Evolutionary conservation across 2,113 vertebrate genomes (phyloP).

Genomic region (Ammodytes dubius): DNA sequence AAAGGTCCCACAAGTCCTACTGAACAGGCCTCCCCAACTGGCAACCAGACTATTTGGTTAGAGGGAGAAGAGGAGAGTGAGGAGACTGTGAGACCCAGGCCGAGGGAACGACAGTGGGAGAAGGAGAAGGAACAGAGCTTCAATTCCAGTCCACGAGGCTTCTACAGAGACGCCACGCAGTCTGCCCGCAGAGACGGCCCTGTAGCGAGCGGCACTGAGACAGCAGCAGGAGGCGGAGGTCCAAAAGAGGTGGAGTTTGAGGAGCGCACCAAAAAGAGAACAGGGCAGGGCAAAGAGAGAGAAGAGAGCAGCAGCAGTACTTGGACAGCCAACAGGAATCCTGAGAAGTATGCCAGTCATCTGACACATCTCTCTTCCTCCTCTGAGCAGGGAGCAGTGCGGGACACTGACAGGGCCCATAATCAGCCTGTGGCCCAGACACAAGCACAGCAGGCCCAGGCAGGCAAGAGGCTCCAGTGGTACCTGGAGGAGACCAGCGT

Average conservation of each 20-base stretch:
- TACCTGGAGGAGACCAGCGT: constrained; percentile 81
- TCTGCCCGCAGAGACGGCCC: constrained; percentile 75
- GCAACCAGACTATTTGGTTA: constrained; percentile 19
- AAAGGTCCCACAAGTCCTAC: constrained; percentile 43
- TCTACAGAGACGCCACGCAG: constrained; percentile 75
- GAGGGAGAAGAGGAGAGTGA: constrained; percentile 36
- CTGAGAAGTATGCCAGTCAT: constrained; percentile 70
- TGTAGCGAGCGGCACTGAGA: constrained; percentile 46
- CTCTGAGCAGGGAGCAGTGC: constrained; percentile 51
- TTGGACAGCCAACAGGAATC: constrained; percentile 58
- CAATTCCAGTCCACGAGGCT: constrained; percentile 23
- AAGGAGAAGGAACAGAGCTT: constrained; percentile 36
- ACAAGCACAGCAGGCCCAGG: constrained; percentile 33
- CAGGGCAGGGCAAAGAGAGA: constrained; percentile 55
- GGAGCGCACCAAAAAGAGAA: constrained; percentile 49
- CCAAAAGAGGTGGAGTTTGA: constrained; percentile 73
- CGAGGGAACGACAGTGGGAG: constrained; percentile 35
- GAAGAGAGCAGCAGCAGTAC: constrained; percentile 54
- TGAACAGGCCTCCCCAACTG: constrained; percentile 53
- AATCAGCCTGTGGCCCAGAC: constrained; percentile 39
- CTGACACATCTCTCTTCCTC: constrained; percentile 67
- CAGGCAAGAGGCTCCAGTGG: constrained; percentile 71
- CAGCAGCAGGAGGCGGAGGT: constrained; percentile 56
- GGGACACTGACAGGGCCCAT: constrained; percentile 56
- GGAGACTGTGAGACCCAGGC: constrained; percentile 36